Evolutionary conservation across 2,113 vertebrate species (phyloP), one percentile per base, ranked within the genome.

Genomic region (Proterorhinus semilunaris): DNA sequence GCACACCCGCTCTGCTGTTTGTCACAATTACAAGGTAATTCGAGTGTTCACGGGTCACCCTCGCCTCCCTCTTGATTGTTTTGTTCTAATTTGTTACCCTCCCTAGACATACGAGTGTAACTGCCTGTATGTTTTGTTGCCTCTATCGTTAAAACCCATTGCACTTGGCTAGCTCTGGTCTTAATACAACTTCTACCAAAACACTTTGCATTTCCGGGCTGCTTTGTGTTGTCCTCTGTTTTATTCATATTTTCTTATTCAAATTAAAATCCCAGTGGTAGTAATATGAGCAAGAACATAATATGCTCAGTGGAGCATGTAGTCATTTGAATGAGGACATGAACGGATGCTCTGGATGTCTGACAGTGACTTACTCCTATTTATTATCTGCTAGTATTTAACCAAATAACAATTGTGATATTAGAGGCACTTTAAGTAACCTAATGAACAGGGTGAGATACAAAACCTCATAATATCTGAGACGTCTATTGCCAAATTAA

Each of bases 1-100:
- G 69, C 17, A 50, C 10, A 81, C 49, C n/a, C 42, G 42, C 36
- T 21, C 21, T 36, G 27, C 47, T 78, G 45, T 16, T 55, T 44
- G 16, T 45, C 10, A 73, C 53, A 62, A 45, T 62, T 66, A 63
- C 50, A 67, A 68, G 42, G 17, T 27, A 69, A 72, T 64, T 62
- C 36, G 12, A 47, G 21, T 13, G 49, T 44, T 54, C 8, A 17
- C 8, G n/a, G 21, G 48, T 62, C 49, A 66, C 0, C 1, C 61
- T 61, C 53, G 10, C 42, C 7, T 55, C 57, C 17, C 15, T 12
- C 8, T 68, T 45, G 49, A 58, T 27, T 64, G 44, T 7, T 44
- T 61, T 54, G 61, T 48, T 58, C 3, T 12, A 51, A 57, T 7
- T 44, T 11, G 48, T 48, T 44, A 48, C 44, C 21, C 17, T 63